phyloP scores from a whole-genome alignment of 2,113 vertebrate species.

The Stomatorhinus ivindoensis region DNA sequence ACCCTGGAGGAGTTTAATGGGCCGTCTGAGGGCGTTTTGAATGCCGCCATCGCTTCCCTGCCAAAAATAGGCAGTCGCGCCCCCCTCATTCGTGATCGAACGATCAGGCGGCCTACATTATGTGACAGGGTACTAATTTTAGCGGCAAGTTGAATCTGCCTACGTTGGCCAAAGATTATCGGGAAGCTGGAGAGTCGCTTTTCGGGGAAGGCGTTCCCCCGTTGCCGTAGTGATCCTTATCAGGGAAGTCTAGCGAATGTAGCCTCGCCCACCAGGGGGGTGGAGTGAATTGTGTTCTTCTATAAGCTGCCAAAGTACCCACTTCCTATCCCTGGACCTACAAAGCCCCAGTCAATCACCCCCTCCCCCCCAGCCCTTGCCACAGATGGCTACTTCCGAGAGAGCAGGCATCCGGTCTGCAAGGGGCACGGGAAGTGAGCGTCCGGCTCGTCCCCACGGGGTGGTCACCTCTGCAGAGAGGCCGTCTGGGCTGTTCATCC shows the following conservation, averaged over 20 bases:
- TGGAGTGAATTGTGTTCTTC: neutral
- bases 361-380: neutral
- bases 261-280: neutral
- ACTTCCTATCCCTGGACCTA: neutral
- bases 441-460: neutral
- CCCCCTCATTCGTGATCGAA: neutral
- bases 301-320: neutral
- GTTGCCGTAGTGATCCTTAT: neutral
- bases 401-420: neutral
- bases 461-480: neutral
- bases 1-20: neutral
- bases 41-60: neutral
- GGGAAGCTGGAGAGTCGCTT: neutral
- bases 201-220: neutral
- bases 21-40: neutral
- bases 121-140: neutral
- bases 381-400: slow-evolving; percentile 15
- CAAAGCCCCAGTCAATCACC: neutral
- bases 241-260: neutral
- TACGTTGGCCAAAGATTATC: neutral
- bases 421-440: slow-evolving; percentile 1
- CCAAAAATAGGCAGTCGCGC: neutral
- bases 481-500: neutral
- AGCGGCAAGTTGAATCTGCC: neutral
- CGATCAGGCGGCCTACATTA: neutral